A percentile compares a stretch with the other conserved stretches of the same genome.
Evolutionary conservation across 2,888 invertebrate species (phyloP).

Genomic region (Oligia latruncula): DNA sequence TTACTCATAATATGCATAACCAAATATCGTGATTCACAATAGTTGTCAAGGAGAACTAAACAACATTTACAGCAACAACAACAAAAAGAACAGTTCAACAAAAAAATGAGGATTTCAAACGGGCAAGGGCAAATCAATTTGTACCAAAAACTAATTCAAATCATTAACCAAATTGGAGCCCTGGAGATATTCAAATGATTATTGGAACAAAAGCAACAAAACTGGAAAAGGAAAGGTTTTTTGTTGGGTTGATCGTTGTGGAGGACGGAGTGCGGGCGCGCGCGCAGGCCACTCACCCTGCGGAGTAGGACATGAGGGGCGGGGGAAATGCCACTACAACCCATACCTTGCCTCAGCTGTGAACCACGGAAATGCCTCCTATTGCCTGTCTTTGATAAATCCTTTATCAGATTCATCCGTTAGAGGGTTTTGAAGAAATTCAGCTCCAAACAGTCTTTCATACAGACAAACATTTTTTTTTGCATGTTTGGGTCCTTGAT

Average conservation of each 20-base stretch:
- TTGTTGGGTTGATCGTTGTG: conserved; percentile 69
- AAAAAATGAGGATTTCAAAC: conserved; percentile 67
- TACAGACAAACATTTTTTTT: neutral
- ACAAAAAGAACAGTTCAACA: conserved; percentile 57
- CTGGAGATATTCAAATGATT: conserved; percentile 56
- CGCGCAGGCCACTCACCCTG: conserved; percentile 78
- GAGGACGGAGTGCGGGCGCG: conserved; percentile 69
- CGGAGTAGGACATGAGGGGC: conserved; percentile 57
- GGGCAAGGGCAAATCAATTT: conserved; percentile 53
- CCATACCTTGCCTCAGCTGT: conserved; percentile 66
- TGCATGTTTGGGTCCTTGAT: neutral
- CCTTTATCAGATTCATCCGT: conserved; percentile 27
- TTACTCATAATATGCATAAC: conserved; percentile 11
- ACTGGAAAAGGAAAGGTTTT: conserved; percentile 73
- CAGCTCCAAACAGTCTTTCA: neutral
- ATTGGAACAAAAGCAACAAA: conserved; percentile 69
- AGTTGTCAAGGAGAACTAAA: conserved; percentile 28
- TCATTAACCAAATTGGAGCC: conserved; percentile 50
- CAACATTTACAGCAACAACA: conserved; percentile 50
- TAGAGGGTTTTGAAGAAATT: neutral
- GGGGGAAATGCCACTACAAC: conserved; percentile 59
- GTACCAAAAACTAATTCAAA: conserved; percentile 43
- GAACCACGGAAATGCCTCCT: conserved; percentile 68
- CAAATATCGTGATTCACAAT: conserved; percentile 10
- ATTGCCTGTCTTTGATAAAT: conserved; percentile 48